Conservation (phyloP, 2,888 invertebrate species). For the Isotomurus palustris region DNA sequence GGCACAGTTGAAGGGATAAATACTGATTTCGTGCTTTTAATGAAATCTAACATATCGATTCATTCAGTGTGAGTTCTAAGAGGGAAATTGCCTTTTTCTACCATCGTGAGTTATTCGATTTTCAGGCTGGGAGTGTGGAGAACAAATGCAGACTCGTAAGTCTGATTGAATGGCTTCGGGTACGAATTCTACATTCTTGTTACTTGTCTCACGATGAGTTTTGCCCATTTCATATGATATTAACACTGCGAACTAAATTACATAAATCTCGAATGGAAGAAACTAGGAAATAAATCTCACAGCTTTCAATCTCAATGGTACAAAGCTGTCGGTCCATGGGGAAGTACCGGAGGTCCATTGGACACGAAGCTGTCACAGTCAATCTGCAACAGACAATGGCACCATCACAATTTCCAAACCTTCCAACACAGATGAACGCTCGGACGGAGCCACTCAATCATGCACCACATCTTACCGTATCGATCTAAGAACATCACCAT, state of each 20-base stretch:
- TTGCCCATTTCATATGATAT: conserved; percentile 37
- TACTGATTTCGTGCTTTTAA: too few relatives aligned
- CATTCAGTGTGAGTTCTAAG: too few relatives aligned
- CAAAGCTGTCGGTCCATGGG: conserved; percentile 47
- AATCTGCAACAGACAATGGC: conserved; percentile 37
- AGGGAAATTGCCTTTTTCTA: too few relatives aligned
- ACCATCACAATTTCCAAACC: background rate
- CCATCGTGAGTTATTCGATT: too few relatives aligned
- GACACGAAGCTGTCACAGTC: conserved; percentile 47
- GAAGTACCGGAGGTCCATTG: conserved; percentile 47
- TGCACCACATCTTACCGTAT: conserved; percentile 70
- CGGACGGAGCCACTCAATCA: background rate
- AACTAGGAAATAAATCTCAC: conserved; percentile 38
- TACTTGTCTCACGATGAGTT: too few relatives aligned
- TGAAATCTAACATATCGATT: too few relatives aligned
- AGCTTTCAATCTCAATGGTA: conserved; percentile 47
- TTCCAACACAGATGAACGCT: background rate
- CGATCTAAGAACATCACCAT: conserved; percentile 90
- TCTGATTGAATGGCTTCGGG: too few relatives aligned
- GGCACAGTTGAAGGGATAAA: too few relatives aligned
- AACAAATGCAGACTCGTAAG: too few relatives aligned
- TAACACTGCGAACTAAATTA: conserved; percentile 46
- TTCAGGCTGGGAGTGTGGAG: too few relatives aligned
- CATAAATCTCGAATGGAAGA: conserved; percentile 8
- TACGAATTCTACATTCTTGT: too few relatives aligned